Conservation (phyloP, 2,113 vertebrate species). For the Phalacrocorax carbo region DNA sequence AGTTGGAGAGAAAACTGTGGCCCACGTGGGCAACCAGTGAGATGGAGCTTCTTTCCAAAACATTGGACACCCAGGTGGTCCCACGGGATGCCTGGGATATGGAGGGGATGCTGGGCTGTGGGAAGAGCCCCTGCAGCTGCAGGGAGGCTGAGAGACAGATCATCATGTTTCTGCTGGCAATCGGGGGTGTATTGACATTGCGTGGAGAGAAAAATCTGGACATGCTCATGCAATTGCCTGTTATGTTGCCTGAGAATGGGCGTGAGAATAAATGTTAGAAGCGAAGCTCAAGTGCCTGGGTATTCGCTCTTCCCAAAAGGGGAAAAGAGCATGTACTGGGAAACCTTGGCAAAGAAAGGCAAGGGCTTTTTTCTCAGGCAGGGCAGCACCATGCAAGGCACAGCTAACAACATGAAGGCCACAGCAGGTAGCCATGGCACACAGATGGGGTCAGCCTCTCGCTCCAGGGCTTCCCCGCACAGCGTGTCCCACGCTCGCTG, state of each 20-base stretch:
- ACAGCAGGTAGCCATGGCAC: background rate
- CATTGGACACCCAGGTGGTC: background rate
- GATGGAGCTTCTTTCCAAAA: background rate
- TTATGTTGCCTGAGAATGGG: background rate
- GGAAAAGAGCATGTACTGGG: background rate
- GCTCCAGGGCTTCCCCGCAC: background rate
- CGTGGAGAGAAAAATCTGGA: background rate
- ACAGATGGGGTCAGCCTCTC: too few species aligned
- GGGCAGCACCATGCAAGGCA: fast-evolving
- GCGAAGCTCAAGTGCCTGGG: background rate
- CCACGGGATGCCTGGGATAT: fast-evolving
- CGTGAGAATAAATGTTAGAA: background rate
- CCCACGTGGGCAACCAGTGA: fast-evolving
- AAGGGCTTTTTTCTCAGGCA: background rate
- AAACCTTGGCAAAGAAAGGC: background rate
- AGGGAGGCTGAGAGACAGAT: background rate
- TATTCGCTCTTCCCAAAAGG: background rate
- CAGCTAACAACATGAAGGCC: fast-evolving
- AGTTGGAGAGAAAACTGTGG: fast-evolving
- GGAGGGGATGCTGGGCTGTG: fast-evolving
- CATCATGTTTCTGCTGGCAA: background rate
- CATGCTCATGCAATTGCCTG: background rate
- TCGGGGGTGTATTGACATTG: fast-evolving
- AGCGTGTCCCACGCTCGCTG: background rate
- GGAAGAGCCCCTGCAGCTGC: background rate